Evolutionary conservation across 2,113 vertebrate species (phyloP).

Genomic region (Aphelocoma coerulescens): DNA sequence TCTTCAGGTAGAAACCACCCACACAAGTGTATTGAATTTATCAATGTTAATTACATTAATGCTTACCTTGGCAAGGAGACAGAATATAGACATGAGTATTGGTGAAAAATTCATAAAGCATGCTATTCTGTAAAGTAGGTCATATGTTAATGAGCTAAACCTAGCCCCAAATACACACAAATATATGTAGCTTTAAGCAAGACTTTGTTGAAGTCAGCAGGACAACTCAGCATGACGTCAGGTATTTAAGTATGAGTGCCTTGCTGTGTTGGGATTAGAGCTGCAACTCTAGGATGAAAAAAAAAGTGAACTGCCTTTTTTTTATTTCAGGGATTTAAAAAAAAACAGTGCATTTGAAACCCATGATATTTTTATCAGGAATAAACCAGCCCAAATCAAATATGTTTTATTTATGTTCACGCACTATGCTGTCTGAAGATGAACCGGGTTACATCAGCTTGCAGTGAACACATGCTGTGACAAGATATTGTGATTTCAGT

Average conservation of each 20-base stretch:
- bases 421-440: not conserved
- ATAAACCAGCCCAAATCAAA: not conserved
- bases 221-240: not conserved
- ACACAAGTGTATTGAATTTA: not conserved
- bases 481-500: not conserved
- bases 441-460: not conserved
- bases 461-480: not conserved
- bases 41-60: not conserved
- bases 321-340: not conserved
- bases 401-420: not conserved
- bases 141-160: not conserved
- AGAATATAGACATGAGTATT: not conserved
- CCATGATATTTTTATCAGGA: not conserved
- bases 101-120: not conserved
- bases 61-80: not conserved
- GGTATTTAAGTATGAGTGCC: not conserved
- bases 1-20: not conserved
- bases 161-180: not conserved
- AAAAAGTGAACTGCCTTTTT: not conserved
- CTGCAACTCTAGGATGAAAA: not conserved
- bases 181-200: not conserved
- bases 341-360: not conserved
- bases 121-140: not conserved
- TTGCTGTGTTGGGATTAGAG: not conserved
- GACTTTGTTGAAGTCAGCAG: not conserved